Evolutionary conservation across 2,113 vertebrate genomes (phyloP), one percentile per base, ranked within the genome.

Genomic region (Gambusia affinis): DNA sequence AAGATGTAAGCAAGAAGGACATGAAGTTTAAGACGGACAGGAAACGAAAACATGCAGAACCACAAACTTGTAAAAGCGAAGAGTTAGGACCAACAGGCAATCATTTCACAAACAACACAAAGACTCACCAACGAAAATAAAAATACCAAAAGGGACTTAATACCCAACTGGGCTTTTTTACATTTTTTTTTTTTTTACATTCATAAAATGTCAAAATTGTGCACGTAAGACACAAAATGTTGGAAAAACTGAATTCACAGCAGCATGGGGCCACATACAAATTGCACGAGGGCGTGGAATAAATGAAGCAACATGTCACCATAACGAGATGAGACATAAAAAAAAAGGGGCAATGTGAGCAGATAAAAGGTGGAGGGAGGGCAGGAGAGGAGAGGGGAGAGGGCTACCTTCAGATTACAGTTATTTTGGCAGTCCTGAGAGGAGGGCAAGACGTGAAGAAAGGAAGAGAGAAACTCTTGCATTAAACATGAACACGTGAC

Each of bases 341-440:
- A 33, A 22, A 60, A 64, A 65, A 62, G 63, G 35, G 64, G 35
- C 35, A 2, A 37, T 78, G 64, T 64, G 70, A 75, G 78, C 37
- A 70, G 67, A 81, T 70, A 73, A 37, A 37, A 37, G 35, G 35
- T 37, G 35, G 35, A 67, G 65, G 64, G 35, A 15, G 70, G 1
- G 57, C 51, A 67, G 39, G 22, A 60, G 35, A 78, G 35, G 27
- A 67, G 61, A 74, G 71, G 62, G 29, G 28, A 75, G 80, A 87
- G 85, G 90, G 82, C 93, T 95, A 95, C 95, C 95, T 96, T 95
- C 76, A 94, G 88, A 93, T 30, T 84, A 89, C 84, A 88, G 93
- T 93, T 92, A 94, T 94, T 93, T 91, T 91, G 94, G 93, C 92
- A 94, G 91, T 91, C 93, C 94, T 95, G 93, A 87, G 75, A 86